Conservation (phyloP, 1,140 invertebrate species). For the Drosophila navojoa region DNA sequence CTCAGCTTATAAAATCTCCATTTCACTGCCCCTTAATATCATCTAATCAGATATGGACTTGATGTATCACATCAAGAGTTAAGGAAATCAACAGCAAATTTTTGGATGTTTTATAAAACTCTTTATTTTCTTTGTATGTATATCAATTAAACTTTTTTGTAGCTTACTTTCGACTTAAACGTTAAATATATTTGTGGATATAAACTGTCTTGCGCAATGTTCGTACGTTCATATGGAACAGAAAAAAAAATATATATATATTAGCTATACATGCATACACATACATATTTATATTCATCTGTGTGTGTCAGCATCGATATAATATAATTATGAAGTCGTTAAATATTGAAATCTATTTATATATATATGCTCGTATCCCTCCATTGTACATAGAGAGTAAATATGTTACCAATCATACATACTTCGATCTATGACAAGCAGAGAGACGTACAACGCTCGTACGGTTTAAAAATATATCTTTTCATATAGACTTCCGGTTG, state of each 20-base stretch:
- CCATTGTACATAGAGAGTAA: too few relatives aligned
- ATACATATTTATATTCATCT: not conserved
- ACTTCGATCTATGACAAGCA: too few relatives aligned
- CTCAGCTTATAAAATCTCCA: too few relatives aligned
- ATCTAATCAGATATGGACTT: not conserved
- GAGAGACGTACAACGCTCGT: too few relatives aligned
- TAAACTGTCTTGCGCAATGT: not conserved
- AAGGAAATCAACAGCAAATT: not conserved
- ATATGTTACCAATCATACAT: too few relatives aligned
- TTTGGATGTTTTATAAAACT: not conserved
- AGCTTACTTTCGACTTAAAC: not conserved
- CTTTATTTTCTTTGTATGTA: not conserved
- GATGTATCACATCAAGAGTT: not conserved
- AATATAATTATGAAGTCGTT: not conserved
- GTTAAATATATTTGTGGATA: not conserved
- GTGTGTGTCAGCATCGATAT: too few relatives aligned
- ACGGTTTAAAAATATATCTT: too few relatives aligned
- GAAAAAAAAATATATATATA: constrained; percentile 5
- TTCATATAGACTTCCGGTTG: too few relatives aligned
- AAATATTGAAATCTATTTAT: too few relatives aligned
- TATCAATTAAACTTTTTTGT: not conserved
- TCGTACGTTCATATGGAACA: not conserved
- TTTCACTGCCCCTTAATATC: too few relatives aligned
- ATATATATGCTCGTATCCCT: too few relatives aligned
- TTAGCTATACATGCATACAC: not conserved